Base-by-base conservation (phyloP, 2,113 vertebrate genomes). In the Phaetusa simplex region DNA sequence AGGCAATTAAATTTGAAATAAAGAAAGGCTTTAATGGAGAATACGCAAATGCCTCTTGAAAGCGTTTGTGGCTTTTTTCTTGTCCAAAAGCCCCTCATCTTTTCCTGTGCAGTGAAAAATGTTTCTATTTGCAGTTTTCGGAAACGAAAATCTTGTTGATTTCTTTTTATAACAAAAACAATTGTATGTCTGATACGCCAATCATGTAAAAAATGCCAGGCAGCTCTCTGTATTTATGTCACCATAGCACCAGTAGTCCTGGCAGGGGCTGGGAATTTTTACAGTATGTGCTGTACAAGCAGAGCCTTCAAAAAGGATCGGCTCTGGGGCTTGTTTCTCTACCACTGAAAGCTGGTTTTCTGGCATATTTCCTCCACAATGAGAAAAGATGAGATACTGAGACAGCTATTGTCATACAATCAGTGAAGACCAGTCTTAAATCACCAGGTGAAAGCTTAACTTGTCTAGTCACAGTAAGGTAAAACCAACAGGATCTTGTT, bases 141-240 rank as follows among this genome's bases (percentile, higher is more conserved):
- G 55, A 86, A 92, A 55, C 29, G 9, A 74, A 92, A 88, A 81
- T 62, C 38, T 64, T 34, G 17, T 64, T 86, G 45, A 66, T 81
- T 86, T 81, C 11, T 82, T 91, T 93, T 84, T 67, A 55, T 82
- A 64, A 59, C 42, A 14, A 71, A 94, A 94, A 55, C 86, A 96
- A 71, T 86, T 64, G 9, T 49, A 50, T 64, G 69, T 74, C 69
- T 96, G 77, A 89, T 74, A 74, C 34, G 38, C 50, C 86, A 86
- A 91, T 78, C 89, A 89, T 40, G 66, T 64, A 76, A 90, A 88
- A 91, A 91, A 91, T 74, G 73, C 61, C 29, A 71, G 42, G 64
- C 89, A 96, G 70, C 62, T 87, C 53, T 91, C 87, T 89, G 61
- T 91, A 70, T 94, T 96, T 96, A n/a, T 91, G 62, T 95, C 93